A percentile compares a stretch with the other conserved stretches of the same genome.
Conservation (phyloP, 2,797 vertebrate genomes). For the Phyllotis vaccarum region DNA sequence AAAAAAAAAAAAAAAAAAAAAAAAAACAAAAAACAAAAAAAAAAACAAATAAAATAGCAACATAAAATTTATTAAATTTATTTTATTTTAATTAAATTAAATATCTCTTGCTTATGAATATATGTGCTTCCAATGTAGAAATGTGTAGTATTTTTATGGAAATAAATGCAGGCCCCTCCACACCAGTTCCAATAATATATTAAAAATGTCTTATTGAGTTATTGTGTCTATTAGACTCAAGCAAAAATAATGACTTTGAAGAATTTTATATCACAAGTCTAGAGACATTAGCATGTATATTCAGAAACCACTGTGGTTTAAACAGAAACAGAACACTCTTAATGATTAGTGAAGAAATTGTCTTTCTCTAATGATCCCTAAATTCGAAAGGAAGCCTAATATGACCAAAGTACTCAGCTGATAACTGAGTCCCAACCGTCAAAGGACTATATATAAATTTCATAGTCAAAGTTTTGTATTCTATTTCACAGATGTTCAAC, state of each 20-base stretch:
- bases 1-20: too few relatives aligned
- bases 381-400: background rate
- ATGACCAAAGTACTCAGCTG: background rate
- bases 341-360: background rate
- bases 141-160: background rate
- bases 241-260: background rate
- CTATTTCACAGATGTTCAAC: background rate
- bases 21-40: too few relatives aligned
- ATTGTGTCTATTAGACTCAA: background rate
- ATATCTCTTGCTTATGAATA: background rate
- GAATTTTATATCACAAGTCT: background rate
- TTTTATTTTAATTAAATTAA: background rate
- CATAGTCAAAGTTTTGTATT: background rate
- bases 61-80: background rate
- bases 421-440: background rate
- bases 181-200: background rate
- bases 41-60: background rate
- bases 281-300: background rate
- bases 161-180: background rate
- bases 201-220: rapidly evolving
- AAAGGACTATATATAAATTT: background rate
- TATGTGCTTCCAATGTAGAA: background rate
- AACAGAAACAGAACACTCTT: background rate
- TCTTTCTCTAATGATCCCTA: background rate
- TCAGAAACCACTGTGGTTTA: background rate